A percentile compares a stretch with the other conserved stretches of the same genome.
These are phyloP conservation scores for Drosophila takahashii DNA, from an alignment of 1,140 invertebrate genomes.

Conservation along the genomic window DNA sequence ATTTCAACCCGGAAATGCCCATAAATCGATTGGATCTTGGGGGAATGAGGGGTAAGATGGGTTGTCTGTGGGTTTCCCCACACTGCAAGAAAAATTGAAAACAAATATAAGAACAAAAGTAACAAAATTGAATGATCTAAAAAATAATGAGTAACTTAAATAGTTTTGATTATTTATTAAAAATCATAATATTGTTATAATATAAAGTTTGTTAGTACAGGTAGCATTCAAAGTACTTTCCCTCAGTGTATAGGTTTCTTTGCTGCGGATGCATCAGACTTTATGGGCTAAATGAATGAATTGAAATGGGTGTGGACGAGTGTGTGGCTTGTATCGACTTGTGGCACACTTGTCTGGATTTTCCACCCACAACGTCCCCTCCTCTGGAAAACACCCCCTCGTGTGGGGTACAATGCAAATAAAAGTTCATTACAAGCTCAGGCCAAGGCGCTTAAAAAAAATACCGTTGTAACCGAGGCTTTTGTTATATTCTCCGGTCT, in stretches of 20 bases:
- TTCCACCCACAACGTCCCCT: not conserved
- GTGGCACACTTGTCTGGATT: slow-evolving; percentile 58
- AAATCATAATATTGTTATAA: no score
- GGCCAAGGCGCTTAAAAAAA: slow-evolving; percentile 74
- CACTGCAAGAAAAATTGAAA: not conserved
- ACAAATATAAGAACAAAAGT: not conserved
- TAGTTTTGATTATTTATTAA: not conserved
- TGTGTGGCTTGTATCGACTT: slow-evolving; percentile 74
- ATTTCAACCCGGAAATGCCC: slow-evolving; percentile 81
- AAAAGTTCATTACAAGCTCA: slow-evolving; percentile 78
- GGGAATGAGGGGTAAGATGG: slow-evolving; percentile 7
- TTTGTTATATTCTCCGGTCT: slow-evolving; percentile 47
- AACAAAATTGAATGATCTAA: no score
- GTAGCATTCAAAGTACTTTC: not conserved
- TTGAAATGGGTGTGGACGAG: slow-evolving; percentile 69
- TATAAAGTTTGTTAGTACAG: no score
- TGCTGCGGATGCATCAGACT: slow-evolving; percentile 55
- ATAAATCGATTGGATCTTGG: slow-evolving; percentile 68
- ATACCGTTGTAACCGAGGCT: slow-evolving; percentile 33
- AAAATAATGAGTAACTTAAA: not conserved
- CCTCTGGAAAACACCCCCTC: not conserved
- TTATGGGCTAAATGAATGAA: slow-evolving; percentile 77
- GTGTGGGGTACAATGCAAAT: slow-evolving; percentile 67
- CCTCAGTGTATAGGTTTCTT: slow-evolving; percentile 38
- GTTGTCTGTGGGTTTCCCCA: slow-evolving; percentile 15